Conservation (phyloP, 2,113 vertebrate genomes). For the Elephas maximus region DNA sequence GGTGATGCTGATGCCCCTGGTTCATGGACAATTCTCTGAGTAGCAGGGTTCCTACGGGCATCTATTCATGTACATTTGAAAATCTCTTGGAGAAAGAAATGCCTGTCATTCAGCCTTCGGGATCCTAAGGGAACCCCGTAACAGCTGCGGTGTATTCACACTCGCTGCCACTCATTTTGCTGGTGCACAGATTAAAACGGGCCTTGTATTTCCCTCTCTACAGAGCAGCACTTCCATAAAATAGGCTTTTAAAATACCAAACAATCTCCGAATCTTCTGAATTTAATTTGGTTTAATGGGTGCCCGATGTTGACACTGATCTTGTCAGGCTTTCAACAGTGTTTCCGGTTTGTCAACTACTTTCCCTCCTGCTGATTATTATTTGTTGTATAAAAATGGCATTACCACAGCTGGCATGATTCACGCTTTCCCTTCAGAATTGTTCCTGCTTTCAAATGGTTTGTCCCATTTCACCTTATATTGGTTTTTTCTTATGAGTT, state of each 20-base stretch:
- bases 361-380: background rate
- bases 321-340: background rate
- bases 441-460: background rate
- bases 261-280: background rate
- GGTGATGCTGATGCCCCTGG: background rate
- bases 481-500: background rate
- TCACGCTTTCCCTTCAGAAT: background rate
- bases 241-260: background rate
- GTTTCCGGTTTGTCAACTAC: background rate
- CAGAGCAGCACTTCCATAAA: background rate
- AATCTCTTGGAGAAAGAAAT: background rate
- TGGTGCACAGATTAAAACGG: background rate
- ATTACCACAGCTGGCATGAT: background rate
- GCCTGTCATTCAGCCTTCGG: rapidly evolving
- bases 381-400: conserved; percentile 12
- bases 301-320: background rate
- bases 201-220: background rate
- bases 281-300: background rate
- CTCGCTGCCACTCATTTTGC: background rate
- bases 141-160: background rate
- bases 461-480: background rate
- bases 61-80: background rate
- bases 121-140: background rate
- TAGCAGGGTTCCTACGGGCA: background rate
- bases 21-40: background rate